Evolutionary conservation across 1,140 invertebrate genomes (phyloP).

Genomic region (Brachionus manjavacas): DNA sequence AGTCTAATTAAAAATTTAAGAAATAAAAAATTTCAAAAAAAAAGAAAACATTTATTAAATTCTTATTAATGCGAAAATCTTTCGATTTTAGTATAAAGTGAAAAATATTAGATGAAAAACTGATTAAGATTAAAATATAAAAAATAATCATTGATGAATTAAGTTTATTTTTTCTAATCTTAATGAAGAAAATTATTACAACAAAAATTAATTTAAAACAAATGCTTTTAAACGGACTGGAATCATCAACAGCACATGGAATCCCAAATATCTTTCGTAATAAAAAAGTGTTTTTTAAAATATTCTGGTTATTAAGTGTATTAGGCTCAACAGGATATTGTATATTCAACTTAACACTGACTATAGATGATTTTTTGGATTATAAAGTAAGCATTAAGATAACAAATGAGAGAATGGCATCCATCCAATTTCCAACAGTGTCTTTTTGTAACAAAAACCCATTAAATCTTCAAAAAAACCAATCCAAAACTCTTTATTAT

Average conservation of each 20-base stretch:
- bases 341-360: neutral
- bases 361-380: neutral
- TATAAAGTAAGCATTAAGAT: neutral
- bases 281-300: neutral
- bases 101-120: too few species aligned
- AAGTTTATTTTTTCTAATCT: too few species aligned
- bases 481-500: neutral
- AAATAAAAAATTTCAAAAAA: too few species aligned
- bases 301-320: neutral
- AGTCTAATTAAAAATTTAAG: too few species aligned
- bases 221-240: neutral
- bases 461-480: neutral
- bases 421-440: neutral
- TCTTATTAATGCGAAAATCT: too few species aligned
- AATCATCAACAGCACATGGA: conserved; percentile 9
- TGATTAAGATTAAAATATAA: too few species aligned
- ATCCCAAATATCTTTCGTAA: conserved; percentile 14
- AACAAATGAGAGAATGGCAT: neutral
- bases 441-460: conserved; percentile 18
- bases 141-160: too few species aligned
- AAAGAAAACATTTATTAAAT: too few species aligned
- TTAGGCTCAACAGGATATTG: neutral
- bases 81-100: too few species aligned
- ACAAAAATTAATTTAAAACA: too few species aligned
- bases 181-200: too few species aligned